These are phyloP conservation scores for Aspidiotus rigidus DNA, from an alignment of 2,888 invertebrate genomes.

Conservation along the genomic window DNA sequence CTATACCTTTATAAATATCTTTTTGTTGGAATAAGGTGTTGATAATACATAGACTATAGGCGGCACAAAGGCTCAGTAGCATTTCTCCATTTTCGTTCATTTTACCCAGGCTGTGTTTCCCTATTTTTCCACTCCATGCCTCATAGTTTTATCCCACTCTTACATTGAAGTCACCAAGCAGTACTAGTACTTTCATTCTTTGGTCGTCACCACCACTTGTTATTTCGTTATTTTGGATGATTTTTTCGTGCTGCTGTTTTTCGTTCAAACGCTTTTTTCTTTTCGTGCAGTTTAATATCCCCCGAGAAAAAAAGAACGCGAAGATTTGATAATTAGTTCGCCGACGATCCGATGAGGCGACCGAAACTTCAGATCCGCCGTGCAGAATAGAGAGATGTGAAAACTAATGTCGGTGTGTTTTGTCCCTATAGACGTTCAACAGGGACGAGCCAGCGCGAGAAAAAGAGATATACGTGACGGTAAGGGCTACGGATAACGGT, in stretches of 20 bases:
- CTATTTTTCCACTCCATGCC: neutral
- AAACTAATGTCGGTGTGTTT: constrained; percentile 2
- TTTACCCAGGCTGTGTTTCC: neutral
- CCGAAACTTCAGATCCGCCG: neutral
- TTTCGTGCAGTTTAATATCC: no score
- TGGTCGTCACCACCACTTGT: no score
- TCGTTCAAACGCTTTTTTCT: no score
- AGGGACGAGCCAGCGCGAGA: constrained; percentile 78
- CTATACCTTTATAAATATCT: neutral
- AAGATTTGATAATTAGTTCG: neutral
- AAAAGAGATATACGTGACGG: constrained; percentile 71
- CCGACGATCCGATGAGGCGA: neutral
- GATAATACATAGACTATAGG: neutral
- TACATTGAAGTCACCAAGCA: neutral
- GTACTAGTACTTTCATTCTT: no score
- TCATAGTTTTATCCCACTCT: neutral
- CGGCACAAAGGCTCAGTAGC: neutral
- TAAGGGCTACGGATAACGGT: constrained; percentile 88
- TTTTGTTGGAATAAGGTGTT: neutral
- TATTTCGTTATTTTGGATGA: no score
- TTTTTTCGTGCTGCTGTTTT: no score
- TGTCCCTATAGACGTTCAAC: constrained; percentile 58
- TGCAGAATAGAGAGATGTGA: neutral
- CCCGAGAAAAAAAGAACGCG: constrained; percentile 7
- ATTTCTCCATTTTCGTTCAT: neutral